Percentiles rank a stretch among this genome's conserved stretches.
phyloP scores from a whole-genome alignment of 2,113 vertebrate species.

The Holacanthus passer region DNA sequence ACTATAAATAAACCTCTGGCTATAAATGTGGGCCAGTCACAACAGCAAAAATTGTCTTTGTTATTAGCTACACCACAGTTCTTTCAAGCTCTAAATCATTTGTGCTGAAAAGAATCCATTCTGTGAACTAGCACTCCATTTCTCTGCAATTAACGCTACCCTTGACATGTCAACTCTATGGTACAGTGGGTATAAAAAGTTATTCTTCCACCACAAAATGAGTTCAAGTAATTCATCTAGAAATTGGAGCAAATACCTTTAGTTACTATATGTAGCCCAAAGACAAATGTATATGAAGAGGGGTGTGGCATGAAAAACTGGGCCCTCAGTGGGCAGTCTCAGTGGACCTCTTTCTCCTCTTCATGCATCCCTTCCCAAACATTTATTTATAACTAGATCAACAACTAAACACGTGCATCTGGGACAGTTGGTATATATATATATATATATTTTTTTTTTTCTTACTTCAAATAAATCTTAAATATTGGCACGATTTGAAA shows the following conservation, averaged over 20 bases:
- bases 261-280: conserved; percentile 6
- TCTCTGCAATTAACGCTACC: conserved; percentile 31
- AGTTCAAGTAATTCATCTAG: conserved; percentile 36
- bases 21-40: conserved; percentile 34
- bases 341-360: too few relatives aligned
- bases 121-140: not conserved
- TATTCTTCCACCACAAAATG: conserved; percentile 13
- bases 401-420: too few relatives aligned
- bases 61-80: conserved; percentile 1
- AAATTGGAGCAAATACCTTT: conserved; percentile 27
- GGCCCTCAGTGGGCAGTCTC: not conserved
- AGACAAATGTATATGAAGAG: not conserved
- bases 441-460: too few relatives aligned
- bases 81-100: conserved; percentile 27
- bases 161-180: conserved; percentile 3
- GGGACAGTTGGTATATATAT: too few relatives aligned
- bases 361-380: too few relatives aligned
- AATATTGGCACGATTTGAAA: too few relatives aligned
- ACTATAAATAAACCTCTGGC: conserved; percentile 13
- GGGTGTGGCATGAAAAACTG: not conserved
- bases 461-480: too few relatives aligned
- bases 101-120: not conserved
- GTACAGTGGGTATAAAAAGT: not conserved
- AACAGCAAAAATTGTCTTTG: conserved; percentile 8
- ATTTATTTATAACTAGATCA: too few relatives aligned